Evolutionary conservation across 2,888 invertebrate genomes (phyloP), one percentile per base, ranked within the genome.

Genomic region (Augochlorella aurata): DNA sequence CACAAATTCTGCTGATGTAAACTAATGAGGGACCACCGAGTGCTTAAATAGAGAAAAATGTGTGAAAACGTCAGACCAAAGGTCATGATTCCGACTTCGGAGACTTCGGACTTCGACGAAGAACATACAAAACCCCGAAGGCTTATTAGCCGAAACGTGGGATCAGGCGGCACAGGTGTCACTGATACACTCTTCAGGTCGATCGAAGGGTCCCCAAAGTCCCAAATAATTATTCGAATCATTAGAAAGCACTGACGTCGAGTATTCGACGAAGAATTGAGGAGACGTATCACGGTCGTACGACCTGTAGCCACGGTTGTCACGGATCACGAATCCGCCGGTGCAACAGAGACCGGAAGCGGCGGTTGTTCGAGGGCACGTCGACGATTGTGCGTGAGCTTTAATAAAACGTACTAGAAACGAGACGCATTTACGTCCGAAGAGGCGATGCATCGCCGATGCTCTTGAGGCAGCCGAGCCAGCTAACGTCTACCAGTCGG

Each of bases 361-460:
- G 61, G 18, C 38, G 38, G n/a, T 44, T 63, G 18, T 16, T 8
- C 61, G 24, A 14, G 2, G 16, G 29, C 16, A 8, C 16, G 16
- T 24, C 29, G 29, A 29, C 16, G 61, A 18, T 61, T 12, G 16
- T 29, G 18, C 38, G 69, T 67, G 72, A 67, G 24, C 1, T 21
- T 52, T 38, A 5, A 58, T 38, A 70, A 16, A 75, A 87, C 88
- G 84, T 88, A 88, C 88, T 82, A 89, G 81, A 79, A 91, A 91
- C 73, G 89, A 88, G 88, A 91, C 91, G 85, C 89, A 88, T 89
- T 91, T 92, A 74, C 92, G 91, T 87, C 88, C 88, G 74, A 92
- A 92, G 79, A 92, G 89, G 76, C 92, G 91, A 77, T 90, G 90
- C 92, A 92, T 92, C 90, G 89, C 89, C 88, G 38, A 83, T 81